Conservation (phyloP, 2,797 vertebrate genomes). For the Ptychadena robeensis region DNA sequence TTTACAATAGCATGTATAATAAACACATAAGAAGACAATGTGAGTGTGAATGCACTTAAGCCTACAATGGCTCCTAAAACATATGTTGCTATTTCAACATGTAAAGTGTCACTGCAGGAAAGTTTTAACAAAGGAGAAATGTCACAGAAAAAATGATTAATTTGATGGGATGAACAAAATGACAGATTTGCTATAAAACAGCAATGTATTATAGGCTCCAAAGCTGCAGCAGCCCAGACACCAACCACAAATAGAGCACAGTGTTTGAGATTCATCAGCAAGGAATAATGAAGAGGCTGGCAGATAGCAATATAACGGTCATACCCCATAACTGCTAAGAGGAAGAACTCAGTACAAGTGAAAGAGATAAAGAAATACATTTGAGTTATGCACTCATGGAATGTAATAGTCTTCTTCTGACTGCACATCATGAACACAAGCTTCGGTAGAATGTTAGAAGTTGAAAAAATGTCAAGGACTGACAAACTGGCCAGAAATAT, state of each 20-base stretch:
- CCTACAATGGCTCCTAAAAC: conserved; percentile 17
- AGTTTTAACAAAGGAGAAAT: conserved; percentile 45
- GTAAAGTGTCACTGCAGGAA: conserved; percentile 26
- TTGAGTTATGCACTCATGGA: conserved; percentile 33
- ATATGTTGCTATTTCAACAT: conserved; percentile 37
- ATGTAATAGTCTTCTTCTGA: conserved; percentile 26
- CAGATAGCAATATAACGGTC: conserved; percentile 31
- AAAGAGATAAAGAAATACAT: conserved; percentile 42
- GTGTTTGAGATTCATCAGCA: conserved; percentile 9
- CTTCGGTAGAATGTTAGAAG: conserved; percentile 41
- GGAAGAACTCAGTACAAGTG: conserved; percentile 34
- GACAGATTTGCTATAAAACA: conserved; percentile 35
- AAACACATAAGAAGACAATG: conserved; percentile 33
- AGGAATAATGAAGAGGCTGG: conserved; percentile 33
- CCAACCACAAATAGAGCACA: not conserved
- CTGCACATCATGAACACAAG: conserved; percentile 28
- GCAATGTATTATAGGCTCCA: conserved; percentile 19
- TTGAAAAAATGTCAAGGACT: conserved; percentile 19
- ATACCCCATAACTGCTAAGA: conserved; percentile 35
- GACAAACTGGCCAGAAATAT: conserved; percentile 29
- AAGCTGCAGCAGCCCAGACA: conserved; percentile 11
- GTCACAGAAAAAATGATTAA: conserved; percentile 52
- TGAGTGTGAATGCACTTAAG: conserved; percentile 31
- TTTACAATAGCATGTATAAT: conserved; percentile 55
- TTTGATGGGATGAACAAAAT: conserved; percentile 13